These are phyloP conservation scores for Thamnophis elegans DNA, from an alignment of 2,797 vertebrate species.

Conservation along the genomic window DNA sequence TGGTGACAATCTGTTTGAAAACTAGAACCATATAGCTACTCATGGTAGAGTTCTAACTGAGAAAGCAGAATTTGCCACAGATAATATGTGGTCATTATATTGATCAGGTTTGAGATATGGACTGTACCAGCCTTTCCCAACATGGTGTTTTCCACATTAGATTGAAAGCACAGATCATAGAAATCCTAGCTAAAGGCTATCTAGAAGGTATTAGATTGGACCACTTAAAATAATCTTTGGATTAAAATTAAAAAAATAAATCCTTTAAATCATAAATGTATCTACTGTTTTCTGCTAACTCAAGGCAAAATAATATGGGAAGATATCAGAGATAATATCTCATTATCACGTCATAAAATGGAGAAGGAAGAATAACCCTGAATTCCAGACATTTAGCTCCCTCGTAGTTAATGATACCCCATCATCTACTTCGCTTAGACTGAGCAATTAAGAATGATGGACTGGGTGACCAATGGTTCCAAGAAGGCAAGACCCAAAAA, in stretches of 20 bases:
- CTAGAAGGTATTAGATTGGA: background rate
- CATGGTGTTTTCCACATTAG: background rate
- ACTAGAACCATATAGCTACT: background rate
- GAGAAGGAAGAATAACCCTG: background rate
- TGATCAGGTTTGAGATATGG: background rate
- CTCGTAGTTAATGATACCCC: background rate
- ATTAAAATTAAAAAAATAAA: background rate
- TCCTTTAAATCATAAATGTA: background rate
- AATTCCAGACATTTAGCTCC: background rate
- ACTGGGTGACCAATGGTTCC: background rate
- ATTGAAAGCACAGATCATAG: background rate
- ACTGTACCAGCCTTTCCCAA: background rate
- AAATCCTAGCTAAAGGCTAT: background rate
- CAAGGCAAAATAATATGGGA: background rate
- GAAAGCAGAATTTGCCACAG: background rate
- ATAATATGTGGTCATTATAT: too few species aligned
- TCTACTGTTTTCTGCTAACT: background rate
- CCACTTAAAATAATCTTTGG: background rate
- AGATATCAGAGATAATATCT: background rate
- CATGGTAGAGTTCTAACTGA: background rate
- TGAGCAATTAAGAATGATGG: background rate
- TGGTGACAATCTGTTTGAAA: background rate
- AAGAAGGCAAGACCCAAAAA: background rate
- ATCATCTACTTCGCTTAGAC: too few species aligned
- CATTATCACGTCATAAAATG: background rate